Conservation (phyloP, 2,113 vertebrate species). For the Oreochromis aureus region DNA sequence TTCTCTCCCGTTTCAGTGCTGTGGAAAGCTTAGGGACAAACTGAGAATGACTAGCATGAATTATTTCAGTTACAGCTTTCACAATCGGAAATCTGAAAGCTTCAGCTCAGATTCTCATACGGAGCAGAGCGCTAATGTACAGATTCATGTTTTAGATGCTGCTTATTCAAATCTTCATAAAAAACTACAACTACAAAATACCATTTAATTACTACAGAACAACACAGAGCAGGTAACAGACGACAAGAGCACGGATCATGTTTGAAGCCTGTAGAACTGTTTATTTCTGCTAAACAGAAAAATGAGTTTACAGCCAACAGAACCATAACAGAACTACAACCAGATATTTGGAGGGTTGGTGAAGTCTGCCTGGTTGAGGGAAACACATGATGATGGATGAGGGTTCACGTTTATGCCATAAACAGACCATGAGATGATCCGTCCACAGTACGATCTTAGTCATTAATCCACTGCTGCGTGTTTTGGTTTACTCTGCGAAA, state of each 20-base stretch:
- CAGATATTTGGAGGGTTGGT: not conserved
- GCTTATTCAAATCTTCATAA: not conserved
- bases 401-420: not conserved
- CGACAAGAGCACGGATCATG: not conserved
- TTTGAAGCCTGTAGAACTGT: not conserved
- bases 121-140: not conserved
- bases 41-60: not conserved
- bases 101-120: not conserved
- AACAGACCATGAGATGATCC: not conserved
- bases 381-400: not conserved
- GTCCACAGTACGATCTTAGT: not conserved
- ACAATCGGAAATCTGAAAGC: not conserved
- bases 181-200: not conserved
- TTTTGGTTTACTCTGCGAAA: not conserved
- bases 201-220: not conserved
- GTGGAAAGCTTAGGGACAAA: not conserved
- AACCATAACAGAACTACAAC: not conserved
- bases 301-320: not conserved
- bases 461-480: not conserved
- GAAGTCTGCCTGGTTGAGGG: not conserved
- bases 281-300: not conserved
- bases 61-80: not conserved
- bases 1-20: not conserved
- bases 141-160: not conserved
- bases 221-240: not conserved